A percentile compares a stretch with the other conserved stretches of the same genome.
phyloP scores from a whole-genome alignment of 2,113 vertebrate genomes.

The Corvus hawaiiensis region DNA sequence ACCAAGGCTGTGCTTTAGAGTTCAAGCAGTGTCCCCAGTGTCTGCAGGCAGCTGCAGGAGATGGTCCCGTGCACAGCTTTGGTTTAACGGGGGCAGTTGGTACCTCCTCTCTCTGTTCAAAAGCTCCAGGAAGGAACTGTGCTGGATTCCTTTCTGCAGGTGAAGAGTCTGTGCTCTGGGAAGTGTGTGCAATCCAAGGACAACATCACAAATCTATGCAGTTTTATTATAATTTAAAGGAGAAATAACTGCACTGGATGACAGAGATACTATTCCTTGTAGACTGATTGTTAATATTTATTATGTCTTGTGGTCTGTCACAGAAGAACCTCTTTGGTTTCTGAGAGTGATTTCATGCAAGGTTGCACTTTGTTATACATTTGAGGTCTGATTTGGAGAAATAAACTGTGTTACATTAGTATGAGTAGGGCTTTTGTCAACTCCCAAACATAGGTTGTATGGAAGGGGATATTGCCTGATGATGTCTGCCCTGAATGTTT shows the following conservation, averaged over 20 bases:
- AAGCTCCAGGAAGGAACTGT: background rate
- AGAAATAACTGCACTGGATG: background rate
- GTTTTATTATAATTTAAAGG: background rate
- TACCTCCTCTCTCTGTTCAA: background rate
- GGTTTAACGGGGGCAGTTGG: background rate
- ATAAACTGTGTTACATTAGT: background rate
- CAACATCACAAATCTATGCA: background rate
- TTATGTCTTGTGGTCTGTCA: background rate
- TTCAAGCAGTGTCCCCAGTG: background rate
- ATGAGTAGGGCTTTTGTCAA: background rate
- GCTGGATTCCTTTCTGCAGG: background rate
- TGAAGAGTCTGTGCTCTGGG: background rate
- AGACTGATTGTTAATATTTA: background rate
- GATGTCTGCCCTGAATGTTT: background rate
- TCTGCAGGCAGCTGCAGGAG: background rate
- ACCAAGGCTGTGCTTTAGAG: background rate
- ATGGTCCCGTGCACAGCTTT: background rate
- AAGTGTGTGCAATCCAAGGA: background rate
- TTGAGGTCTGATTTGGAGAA: background rate
- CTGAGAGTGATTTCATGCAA: background rate
- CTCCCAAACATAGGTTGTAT: background rate
- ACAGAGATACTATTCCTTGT: background rate
- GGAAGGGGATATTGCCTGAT: background rate
- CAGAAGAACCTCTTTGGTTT: background rate
- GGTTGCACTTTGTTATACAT: background rate